phyloP scores from a whole-genome alignment of 2,113 vertebrate species.

The Pluvialis apricaria region DNA sequence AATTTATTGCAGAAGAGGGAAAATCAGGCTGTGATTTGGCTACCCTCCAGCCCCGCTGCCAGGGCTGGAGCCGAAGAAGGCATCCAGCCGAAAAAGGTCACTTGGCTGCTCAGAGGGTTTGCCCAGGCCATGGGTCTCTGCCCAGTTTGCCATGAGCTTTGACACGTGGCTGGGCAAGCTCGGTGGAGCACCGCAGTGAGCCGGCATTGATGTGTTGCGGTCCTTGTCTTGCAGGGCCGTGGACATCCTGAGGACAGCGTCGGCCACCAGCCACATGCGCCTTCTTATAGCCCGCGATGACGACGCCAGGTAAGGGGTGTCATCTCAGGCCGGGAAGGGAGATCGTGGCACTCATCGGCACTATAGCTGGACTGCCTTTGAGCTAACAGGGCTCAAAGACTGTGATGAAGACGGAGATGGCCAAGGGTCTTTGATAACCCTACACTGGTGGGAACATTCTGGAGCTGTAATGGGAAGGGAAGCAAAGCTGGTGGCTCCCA shows the following conservation, averaged over 20 bases:
- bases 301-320: slow-evolving; percentile 78
- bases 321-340: rapidly evolving
- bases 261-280: slow-evolving; percentile 87
- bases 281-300: slow-evolving; percentile 88
- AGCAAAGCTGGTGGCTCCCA: not conserved
- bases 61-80: too few relatives aligned
- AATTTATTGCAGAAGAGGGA: not conserved
- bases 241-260: slow-evolving; percentile 84
- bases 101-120: not conserved
- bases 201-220: rapidly evolving
- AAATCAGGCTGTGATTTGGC: not conserved
- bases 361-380: not conserved
- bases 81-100: not conserved
- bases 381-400: not conserved
- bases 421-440: not conserved
- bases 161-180: rapidly evolving
- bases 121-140: not conserved
- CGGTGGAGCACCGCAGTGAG: rapidly evolving
- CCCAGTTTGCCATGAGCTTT: not conserved
- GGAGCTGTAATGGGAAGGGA: not conserved
- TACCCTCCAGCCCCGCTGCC: rapidly evolving
- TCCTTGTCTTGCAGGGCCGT: slow-evolving; percentile 76
- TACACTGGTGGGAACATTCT: rapidly evolving
- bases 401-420: rapidly evolving
- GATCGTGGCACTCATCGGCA: rapidly evolving